phyloP scores from a whole-genome alignment of 2,888 invertebrate genomes.

The Meteorus cinctellus region DNA sequence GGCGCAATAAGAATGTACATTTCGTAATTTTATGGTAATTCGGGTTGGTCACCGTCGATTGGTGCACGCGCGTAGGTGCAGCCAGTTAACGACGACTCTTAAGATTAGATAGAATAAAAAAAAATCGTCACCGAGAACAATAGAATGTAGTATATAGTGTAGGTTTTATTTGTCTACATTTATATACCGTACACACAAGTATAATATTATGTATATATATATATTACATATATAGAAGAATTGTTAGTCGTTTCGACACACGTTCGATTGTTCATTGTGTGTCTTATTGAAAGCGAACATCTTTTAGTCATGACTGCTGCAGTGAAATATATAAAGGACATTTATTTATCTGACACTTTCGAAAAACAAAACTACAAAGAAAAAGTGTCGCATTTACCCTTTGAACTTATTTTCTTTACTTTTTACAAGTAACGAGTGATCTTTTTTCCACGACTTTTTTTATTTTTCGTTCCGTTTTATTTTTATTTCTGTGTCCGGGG shows the following conservation, averaged over 20 bases:
- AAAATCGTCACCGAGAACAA: conserved; percentile 30
- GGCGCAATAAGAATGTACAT: conserved; percentile 51
- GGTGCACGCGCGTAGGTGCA: conserved; percentile 51
- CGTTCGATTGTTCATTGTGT: conserved; percentile 34
- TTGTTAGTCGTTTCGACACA: conserved; percentile 32
- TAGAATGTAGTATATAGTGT: conserved; percentile 12
- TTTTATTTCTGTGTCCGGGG: background rate
- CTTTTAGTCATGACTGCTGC: background rate
- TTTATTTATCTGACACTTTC: background rate
- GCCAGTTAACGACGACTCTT: conserved; percentile 23
- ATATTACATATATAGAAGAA: conserved; percentile 1
- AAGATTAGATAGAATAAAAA: conserved; percentile 17
- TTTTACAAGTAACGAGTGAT: background rate
- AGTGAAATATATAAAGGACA: background rate
- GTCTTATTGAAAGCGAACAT: conserved; percentile 27
- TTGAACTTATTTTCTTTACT: conserved; percentile 19
- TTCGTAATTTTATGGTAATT: conserved; percentile 65
- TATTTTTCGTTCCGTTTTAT: background rate
- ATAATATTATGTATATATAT: conserved; percentile 8
- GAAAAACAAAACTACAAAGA: conserved; percentile 14
- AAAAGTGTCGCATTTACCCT: conserved; percentile 31
- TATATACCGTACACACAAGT: too few species aligned
- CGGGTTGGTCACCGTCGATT: conserved; percentile 65
- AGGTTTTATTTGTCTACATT: conserved; percentile 20
- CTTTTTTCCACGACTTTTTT: background rate